These are phyloP conservation scores for Chrysolina oricalcia DNA, from an alignment of 2,888 invertebrate species.

Conservation along the genomic window DNA sequence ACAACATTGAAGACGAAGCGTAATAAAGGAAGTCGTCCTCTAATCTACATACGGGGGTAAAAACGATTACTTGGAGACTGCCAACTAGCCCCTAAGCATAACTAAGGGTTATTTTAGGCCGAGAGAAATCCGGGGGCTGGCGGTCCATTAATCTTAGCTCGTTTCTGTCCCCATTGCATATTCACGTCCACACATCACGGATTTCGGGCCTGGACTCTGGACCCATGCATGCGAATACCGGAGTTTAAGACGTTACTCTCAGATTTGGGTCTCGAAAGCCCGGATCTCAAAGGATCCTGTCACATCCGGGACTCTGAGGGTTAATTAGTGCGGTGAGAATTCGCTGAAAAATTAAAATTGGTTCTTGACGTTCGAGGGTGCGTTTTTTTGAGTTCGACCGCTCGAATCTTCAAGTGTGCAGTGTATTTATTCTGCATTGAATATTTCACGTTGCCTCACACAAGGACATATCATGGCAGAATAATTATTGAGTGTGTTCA, in stretches of 20 bases:
- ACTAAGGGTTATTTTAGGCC: slow-evolving; percentile 70
- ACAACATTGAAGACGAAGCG: slow-evolving; percentile 50
- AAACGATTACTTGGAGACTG: slow-evolving; percentile 58
- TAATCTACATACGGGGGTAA: slow-evolving; percentile 64
- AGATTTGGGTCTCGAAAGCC: slow-evolving; percentile 60
- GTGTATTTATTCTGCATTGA: background rate
- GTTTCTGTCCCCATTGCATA: slow-evolving; percentile 72
- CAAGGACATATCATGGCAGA: background rate
- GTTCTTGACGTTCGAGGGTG: slow-evolving; percentile 1
- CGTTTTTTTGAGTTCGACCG: background rate
- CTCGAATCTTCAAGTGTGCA: background rate
- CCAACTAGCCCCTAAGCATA: slow-evolving; percentile 65
- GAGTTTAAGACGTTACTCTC: slow-evolving; percentile 63
- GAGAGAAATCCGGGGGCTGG: slow-evolving; percentile 60
- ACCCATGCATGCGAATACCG: slow-evolving; percentile 68
- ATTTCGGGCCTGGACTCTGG: slow-evolving; percentile 63
- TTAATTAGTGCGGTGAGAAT: slow-evolving; percentile 59
- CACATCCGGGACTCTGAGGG: slow-evolving; percentile 61
- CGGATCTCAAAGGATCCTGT: slow-evolving; percentile 54
- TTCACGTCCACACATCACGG: slow-evolving; percentile 73
- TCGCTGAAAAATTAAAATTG: slow-evolving; percentile 25
- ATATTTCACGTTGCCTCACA: background rate
- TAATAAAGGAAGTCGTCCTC: slow-evolving; percentile 56
- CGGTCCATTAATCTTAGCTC: slow-evolving; percentile 72
- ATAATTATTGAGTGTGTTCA: too few relatives aligned